These are phyloP conservation scores for Nannoperca obscura DNA, from an alignment of 2,797 vertebrate species.

Conservation along the genomic window DNA sequence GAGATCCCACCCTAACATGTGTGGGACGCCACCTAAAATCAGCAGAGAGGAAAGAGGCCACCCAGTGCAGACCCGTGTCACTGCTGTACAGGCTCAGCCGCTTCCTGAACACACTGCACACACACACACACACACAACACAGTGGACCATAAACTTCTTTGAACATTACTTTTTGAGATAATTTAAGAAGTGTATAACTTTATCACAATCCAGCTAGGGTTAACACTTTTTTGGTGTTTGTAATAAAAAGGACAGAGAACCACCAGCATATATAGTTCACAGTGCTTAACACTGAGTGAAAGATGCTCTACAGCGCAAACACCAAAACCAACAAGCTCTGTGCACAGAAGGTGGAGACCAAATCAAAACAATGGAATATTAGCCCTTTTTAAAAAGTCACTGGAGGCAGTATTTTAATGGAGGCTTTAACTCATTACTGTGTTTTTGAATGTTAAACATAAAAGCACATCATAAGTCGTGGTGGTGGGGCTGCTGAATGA, in stretches of 20 bases:
- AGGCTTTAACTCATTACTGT: not conserved
- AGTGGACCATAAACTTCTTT: not conserved
- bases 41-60: constrained; percentile 77
- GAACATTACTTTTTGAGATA: not conserved
- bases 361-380: not conserved
- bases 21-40: constrained; percentile 82
- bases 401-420: no score
- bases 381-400: not conserved
- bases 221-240: not conserved
- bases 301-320: not conserved
- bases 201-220: not conserved
- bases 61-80: constrained; percentile 44
- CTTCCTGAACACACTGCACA: constrained; percentile 18
- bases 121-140: constrained; percentile 10
- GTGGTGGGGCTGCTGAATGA: not conserved
- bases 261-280: not conserved
- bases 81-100: not conserved
- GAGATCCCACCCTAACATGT: constrained; percentile 66
- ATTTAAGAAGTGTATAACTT: not conserved
- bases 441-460: not conserved
- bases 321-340: not conserved
- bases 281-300: not conserved
- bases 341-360: not conserved
- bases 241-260: not conserved
- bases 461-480: not conserved